phyloP scores from a whole-genome alignment of 2,888 invertebrate species.

The Adelognathus sp. region DNA sequence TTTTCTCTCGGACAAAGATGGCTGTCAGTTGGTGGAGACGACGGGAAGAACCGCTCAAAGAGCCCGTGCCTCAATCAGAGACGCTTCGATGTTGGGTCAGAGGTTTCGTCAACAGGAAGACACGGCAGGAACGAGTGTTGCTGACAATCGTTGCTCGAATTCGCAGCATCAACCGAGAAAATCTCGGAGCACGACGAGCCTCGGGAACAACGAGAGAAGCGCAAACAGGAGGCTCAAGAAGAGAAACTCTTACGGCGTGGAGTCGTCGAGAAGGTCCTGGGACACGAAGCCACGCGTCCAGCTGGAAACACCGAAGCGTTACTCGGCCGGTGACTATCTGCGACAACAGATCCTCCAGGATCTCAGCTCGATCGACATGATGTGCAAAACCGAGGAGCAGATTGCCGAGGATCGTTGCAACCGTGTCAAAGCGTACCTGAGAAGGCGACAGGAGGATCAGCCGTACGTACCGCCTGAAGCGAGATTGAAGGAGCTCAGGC shows the following conservation, averaged over 20 bases:
- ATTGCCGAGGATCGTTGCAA: constrained; percentile 69
- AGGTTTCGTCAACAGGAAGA: constrained; percentile 62
- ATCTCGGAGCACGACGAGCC: constrained; percentile 70
- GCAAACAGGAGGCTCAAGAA: constrained; percentile 53
- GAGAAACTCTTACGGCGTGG: constrained; percentile 65
- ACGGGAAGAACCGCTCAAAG: constrained; percentile 74
- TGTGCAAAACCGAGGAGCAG: constrained; percentile 66
- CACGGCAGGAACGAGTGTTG: neutral
- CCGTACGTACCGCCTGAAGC: constrained; percentile 43
- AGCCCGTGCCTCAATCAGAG: constrained; percentile 74
- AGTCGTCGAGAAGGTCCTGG: constrained; percentile 41
- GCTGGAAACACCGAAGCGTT: constrained; percentile 62
- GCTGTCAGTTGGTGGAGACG: constrained; percentile 74
- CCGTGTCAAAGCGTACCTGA: constrained; percentile 71
- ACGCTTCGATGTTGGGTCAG: constrained; percentile 69
- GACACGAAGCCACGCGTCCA: constrained; percentile 22
- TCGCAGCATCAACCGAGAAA: constrained; percentile 66
- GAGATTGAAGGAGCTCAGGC: constrained; percentile 47
- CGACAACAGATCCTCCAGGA: constrained; percentile 75
- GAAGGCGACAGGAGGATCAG: constrained; percentile 61
- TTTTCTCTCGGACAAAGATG: constrained; percentile 75
- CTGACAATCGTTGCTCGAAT: constrained; percentile 13
- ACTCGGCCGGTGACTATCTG: constrained; percentile 73
- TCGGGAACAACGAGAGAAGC: constrained; percentile 55
- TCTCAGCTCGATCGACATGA: constrained; percentile 59